Conservation (phyloP, 2,888 invertebrate species). For the Zygogramma bicolorata region DNA sequence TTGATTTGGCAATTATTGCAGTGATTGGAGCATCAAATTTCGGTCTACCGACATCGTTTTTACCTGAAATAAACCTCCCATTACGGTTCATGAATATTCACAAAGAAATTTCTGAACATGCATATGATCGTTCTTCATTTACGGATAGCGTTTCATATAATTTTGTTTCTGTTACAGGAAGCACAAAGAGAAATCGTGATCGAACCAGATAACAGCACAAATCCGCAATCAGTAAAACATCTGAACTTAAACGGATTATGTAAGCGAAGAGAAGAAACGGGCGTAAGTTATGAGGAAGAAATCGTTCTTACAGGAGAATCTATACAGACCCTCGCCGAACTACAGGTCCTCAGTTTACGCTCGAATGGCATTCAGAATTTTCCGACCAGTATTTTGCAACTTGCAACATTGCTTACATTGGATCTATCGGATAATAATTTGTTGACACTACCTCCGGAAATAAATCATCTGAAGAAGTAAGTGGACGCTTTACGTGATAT, state of each 20-base stretch:
- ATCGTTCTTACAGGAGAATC: conserved; percentile 63
- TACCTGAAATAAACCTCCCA: background rate
- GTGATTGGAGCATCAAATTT: background rate
- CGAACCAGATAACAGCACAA: conserved; percentile 27
- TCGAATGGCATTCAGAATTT: conserved; percentile 73
- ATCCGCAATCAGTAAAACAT: conserved; percentile 52
- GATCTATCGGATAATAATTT: conserved; percentile 79
- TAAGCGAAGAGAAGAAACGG: conserved; percentile 54
- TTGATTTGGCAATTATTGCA: background rate
- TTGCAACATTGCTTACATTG: conserved; percentile 73
- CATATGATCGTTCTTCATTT: background rate
- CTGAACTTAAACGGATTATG: conserved; percentile 64
- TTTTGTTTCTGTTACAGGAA: conserved; percentile 29
- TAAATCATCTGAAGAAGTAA: conserved; percentile 72
- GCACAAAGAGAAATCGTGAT: conserved; percentile 28
- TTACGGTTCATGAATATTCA: background rate
- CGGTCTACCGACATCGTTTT: background rate
- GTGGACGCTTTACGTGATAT: conserved; percentile 47
- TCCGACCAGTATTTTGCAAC: conserved; percentile 72
- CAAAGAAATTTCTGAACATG: background rate
- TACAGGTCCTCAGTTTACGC: conserved; percentile 65
- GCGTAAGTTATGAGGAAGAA: conserved; percentile 59
- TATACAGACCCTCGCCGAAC: conserved; percentile 60
- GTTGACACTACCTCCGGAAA: conserved; percentile 74
- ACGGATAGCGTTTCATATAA: background rate